These are phyloP conservation scores for Leucophenga maculata DNA, from an alignment of 2,888 invertebrate species.

Conservation along the genomic window DNA sequence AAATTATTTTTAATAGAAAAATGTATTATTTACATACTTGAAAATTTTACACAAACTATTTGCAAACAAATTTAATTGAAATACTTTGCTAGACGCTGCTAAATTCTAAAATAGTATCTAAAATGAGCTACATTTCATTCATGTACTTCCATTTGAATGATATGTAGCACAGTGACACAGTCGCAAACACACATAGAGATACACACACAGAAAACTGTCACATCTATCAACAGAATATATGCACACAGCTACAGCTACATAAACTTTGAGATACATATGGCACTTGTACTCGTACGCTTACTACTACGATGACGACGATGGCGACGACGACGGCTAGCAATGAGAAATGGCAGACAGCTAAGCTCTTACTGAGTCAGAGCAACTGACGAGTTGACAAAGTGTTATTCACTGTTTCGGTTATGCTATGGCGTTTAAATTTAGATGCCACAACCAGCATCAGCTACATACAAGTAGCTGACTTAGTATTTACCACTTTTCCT, in stretches of 20 bases:
- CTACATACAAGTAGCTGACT: conserved; percentile 40
- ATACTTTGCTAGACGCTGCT: no score
- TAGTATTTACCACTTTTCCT: conserved; percentile 41
- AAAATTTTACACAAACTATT: no score
- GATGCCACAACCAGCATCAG: conserved; percentile 19
- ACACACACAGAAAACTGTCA: neutral
- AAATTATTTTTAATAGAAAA: no score
- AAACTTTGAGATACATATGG: no score
- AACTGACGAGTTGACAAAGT: neutral
- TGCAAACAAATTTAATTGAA: no score
- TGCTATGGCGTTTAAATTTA: conserved; percentile 26
- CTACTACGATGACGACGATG: no score
- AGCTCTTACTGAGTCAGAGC: neutral
- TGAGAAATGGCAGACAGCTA: conserved; percentile 11
- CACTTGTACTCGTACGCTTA: no score
- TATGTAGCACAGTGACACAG: conserved; percentile 53
- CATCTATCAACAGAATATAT: no score
- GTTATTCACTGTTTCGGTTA: conserved; percentile 21
- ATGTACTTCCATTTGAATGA: conserved; percentile 40
- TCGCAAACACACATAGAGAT: conserved; percentile 21
- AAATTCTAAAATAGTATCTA: no score
- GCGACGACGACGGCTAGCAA: no score
- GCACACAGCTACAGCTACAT: no score
- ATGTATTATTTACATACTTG: no score
- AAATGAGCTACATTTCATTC: conserved; percentile 26